Conservation (phyloP, 2,888 invertebrate species). For the Diadromus collaris region DNA sequence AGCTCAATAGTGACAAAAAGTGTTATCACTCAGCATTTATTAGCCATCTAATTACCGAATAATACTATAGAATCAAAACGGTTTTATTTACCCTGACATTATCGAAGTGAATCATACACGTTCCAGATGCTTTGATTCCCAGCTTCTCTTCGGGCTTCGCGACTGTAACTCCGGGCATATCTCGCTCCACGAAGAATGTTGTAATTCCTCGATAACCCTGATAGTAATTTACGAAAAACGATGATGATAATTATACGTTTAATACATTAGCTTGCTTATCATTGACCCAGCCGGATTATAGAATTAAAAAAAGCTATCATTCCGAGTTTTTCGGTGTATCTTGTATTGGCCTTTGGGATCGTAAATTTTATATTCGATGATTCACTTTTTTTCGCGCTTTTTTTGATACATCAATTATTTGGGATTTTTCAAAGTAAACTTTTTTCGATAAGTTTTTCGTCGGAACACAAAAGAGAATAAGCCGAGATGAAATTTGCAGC, state of each 20-base stretch:
- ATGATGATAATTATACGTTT: conserved; percentile 8
- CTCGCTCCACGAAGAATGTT: conserved; percentile 95
- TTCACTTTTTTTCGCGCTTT: background rate
- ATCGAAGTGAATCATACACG: conserved; percentile 97
- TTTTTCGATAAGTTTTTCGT: background rate
- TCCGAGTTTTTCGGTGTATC: background rate
- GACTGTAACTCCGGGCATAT: conserved; percentile 92
- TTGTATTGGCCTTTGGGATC: background rate
- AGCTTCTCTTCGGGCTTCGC: conserved; percentile 97
- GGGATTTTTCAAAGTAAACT: background rate
- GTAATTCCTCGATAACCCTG: conserved; percentile 98
- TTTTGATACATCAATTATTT: background rate
- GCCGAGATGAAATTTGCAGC: background rate
- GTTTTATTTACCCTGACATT: conserved; percentile 87
- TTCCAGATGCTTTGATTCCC: conserved; percentile 95
- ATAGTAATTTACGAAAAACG: conserved; percentile 52
- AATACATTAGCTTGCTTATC: background rate
- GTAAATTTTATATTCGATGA: background rate
- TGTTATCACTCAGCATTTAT: background rate
- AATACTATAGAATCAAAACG: no score
- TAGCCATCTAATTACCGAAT: background rate
- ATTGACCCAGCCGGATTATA: background rate
- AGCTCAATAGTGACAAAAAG: background rate
- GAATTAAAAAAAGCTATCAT: background rate
- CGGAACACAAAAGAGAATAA: background rate